Base-by-base conservation (phyloP, 1,140 invertebrate species). In the Drosophila kurseongensis region DNA sequence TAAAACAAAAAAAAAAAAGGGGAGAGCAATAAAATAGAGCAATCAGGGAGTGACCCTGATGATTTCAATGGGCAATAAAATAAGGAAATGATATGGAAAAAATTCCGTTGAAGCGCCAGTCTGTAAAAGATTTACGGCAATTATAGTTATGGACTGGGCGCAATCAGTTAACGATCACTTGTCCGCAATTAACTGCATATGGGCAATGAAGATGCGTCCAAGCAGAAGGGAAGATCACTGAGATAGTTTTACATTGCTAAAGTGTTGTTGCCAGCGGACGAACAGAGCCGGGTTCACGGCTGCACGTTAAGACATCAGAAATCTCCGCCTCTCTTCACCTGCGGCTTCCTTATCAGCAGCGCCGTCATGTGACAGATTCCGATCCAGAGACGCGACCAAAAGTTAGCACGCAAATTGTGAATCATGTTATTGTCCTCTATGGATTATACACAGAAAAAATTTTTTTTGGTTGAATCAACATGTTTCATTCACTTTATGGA, bases 91-190 rank as follows among this genome's bases (percentile, higher is more conserved):
- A 41, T 14, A 36, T 29, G 13, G 6, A 6, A 8, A 16, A 36
- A 44, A 44, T 68, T 68, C 38, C 65, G 51, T 52, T 42, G 55
- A 41, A 56, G 14, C 4, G 27, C 36, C 18, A 5, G 41, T 32
- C 35, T 27, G 14, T 14, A 47, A 55, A 47, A 58, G 65, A 71
- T 71, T 71, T 71, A 71, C 67, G 56, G 29, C 67, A 71, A 71
- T 71, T 71, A 69, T 32, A 32, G 29, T 32, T 7, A 0, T 32
- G 29, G 29, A 32, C 52, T 71, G 35, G 42, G 9, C 16, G 42
- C 51, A 48, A 71, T 47, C 35, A 36, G 27, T 58, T 71, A 71
- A 69, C 67, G 51, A 71, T 57, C 67, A 71, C 65, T 71, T 71
- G 67, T 69, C 65, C 65, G 41, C 65, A 71, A 71, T 71, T 71